Conservation (phyloP, 2,888 invertebrate genomes). For the Petrophora chlorosata region DNA sequence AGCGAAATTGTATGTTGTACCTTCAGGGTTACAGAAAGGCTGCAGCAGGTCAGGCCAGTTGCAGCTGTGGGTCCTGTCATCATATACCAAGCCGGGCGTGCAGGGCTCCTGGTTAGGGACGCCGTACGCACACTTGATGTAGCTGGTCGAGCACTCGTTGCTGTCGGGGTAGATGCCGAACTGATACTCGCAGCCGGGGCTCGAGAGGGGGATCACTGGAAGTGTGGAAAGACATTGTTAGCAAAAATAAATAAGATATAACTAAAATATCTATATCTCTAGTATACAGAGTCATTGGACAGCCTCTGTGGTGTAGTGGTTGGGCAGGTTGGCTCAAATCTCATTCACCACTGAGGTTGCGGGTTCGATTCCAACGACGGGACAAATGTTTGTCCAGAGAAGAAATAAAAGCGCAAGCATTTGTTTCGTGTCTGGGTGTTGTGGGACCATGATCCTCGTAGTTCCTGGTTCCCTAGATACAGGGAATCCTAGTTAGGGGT, state of each 20-base stretch:
- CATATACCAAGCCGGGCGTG: constrained; percentile 94
- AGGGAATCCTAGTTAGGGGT: no score
- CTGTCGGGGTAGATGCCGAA: constrained; percentile 95
- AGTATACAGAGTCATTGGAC: background rate
- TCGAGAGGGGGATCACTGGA: constrained; percentile 90
- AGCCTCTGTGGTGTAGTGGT: no score
- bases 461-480: no score
- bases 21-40: constrained; percentile 95
- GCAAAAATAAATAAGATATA: background rate
- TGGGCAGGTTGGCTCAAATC: no score
- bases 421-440: no score
- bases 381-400: no score
- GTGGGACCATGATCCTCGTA: no score
- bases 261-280: background rate
- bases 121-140: constrained; percentile 93
- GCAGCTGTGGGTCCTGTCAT: constrained; percentile 93
- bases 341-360: no score
- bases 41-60: constrained; percentile 96
- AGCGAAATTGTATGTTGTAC: no score
- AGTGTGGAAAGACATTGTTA: constrained; percentile 28
- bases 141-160: constrained; percentile 91
- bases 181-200: constrained; percentile 93
- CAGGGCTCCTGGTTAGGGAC: constrained; percentile 91
- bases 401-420: no score
- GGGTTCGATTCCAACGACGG: no score